A percentile compares a stretch with the other conserved stretches of the same genome.
phyloP scores from a whole-genome alignment of 2,113 vertebrate species.

The Cheilinus undulatus region DNA sequence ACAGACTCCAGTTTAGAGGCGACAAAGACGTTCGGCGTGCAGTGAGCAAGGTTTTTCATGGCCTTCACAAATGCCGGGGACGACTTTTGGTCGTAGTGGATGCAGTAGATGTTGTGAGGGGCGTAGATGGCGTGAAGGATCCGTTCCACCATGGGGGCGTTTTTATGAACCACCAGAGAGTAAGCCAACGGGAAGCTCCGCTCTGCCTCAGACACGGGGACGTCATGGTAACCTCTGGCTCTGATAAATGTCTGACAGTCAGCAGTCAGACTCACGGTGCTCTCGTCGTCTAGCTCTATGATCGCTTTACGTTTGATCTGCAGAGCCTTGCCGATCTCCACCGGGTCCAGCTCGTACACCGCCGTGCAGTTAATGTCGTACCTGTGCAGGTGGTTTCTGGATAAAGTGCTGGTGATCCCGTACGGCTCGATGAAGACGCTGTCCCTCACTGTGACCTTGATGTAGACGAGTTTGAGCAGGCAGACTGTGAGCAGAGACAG shows the following conservation, averaged over 20 bases:
- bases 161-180: slow-evolving; percentile 94
- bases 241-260: slow-evolving; percentile 83
- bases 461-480: slow-evolving; percentile 72
- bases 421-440: slow-evolving; percentile 83
- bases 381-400: slow-evolving; percentile 71
- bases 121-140: slow-evolving; percentile 89
- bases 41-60: slow-evolving; percentile 88
- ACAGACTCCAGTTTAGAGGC: slow-evolving; percentile 91
- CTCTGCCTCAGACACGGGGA: slow-evolving; percentile 85
- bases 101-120: slow-evolving; percentile 91
- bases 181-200: slow-evolving; percentile 89
- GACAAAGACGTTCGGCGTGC: slow-evolving; percentile 90
- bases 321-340: slow-evolving; percentile 91
- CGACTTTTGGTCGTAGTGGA: slow-evolving; percentile 93
- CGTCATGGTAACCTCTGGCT: slow-evolving; percentile 83
- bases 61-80: slow-evolving; percentile 85
- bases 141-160: slow-evolving; percentile 92
- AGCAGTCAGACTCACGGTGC: slow-evolving; percentile 82
- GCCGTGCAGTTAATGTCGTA: slow-evolving; percentile 88
- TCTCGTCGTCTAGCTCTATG: slow-evolving; percentile 87
- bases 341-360: slow-evolving; percentile 89
- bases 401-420: slow-evolving; percentile 79
- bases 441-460: slow-evolving; percentile 63
- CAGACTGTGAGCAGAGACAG: slow-evolving; percentile 65
- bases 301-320: slow-evolving; percentile 85